Evolutionary conservation across 2,113 vertebrate species (phyloP).

Genomic region (Ibidorhyncha struthersii): DNA sequence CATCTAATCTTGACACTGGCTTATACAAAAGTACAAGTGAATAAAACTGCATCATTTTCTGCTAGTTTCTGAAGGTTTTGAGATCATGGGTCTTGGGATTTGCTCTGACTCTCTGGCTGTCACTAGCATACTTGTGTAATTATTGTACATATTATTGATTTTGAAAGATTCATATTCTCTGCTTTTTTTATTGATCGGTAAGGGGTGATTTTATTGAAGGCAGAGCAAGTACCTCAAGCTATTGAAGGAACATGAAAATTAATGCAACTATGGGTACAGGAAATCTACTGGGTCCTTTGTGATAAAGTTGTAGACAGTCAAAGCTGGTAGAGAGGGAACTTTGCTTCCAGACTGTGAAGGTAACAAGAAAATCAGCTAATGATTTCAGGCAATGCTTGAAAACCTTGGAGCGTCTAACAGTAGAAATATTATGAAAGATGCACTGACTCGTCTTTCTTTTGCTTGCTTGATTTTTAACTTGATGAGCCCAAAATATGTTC

Average conservation of each 20-base stretch:
- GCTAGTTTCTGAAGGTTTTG: slow-evolving; percentile 29
- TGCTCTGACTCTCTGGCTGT: slow-evolving; percentile 21
- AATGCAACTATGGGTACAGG: slow-evolving; percentile 51
- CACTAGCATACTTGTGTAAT: slow-evolving; percentile 48
- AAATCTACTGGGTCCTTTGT: slow-evolving; percentile 35
- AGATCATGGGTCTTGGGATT: slow-evolving; percentile 21
- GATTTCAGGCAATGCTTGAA: slow-evolving; percentile 48
- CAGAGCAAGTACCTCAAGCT: slow-evolving; percentile 59
- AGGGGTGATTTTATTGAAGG: slow-evolving; percentile 70
- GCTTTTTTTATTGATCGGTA: slow-evolving; percentile 66
- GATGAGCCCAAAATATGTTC: slow-evolving; percentile 19
- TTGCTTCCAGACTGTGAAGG: slow-evolving; percentile 42
- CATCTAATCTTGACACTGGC: slow-evolving; percentile 32
- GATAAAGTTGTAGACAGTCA: slow-evolving; percentile 35
- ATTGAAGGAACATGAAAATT: slow-evolving; percentile 59
- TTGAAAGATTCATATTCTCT: slow-evolving; percentile 68
- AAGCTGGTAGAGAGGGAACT: background rate
- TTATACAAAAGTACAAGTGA: slow-evolving; percentile 11
- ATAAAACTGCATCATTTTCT: slow-evolving; percentile 37
- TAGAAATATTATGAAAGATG: slow-evolving; percentile 64
- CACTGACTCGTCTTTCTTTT: slow-evolving; percentile 34
- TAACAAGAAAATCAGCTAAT: slow-evolving; percentile 34
- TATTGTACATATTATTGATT: slow-evolving; percentile 71
- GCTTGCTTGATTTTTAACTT: slow-evolving; percentile 38
- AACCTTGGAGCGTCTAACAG: slow-evolving; percentile 43